Base-by-base conservation (phyloP, 2,888 invertebrate genomes). In the Agrypnus murinus region DNA sequence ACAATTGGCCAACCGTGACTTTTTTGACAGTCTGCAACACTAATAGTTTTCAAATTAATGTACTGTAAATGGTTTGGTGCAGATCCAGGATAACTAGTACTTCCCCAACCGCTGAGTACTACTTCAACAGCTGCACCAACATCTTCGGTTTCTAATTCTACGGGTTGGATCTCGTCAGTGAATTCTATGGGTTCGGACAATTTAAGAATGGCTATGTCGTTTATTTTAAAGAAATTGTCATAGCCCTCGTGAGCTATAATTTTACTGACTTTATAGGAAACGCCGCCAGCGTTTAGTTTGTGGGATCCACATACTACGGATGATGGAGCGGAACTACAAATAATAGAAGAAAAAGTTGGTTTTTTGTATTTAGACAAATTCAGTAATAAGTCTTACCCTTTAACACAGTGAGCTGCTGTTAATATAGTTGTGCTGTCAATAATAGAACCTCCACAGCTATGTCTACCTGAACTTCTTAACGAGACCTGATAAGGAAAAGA, bases 401-500 rank as follows among this genome's bases (percentile, higher is more conserved):
- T 5, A 25, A 25, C 5, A 5, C 25, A 25, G 5, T 25, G 25
- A 5, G 25, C 25, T 25, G 25, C 25, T 3, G 25, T 25, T 5
- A 25, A 25, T 3, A 25, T 25, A 25, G 25, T 25, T 5, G 25
- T 25, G 25, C 3, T 25, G 5, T 25, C 25, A 5, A 25, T 17
- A 7, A 46, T 46, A 10, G 46, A 17, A 0, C 89, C 90, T 0
- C 90, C 90, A 73, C 90, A 90, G 79, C 89, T 89, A 76, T 90
- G 90, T 77, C 87, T 86, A 7, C 12, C 31, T 14, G 2, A 7
- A 12, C 1, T 50, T 32, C 40, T 46, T 15, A 90, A 77, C 0
- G 89, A 89, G 0, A 89, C 88, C 76, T 84, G 84, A 78, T 89
- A 89, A 0, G 89, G 89, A 2, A 85, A 86, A 0, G 87, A 87